Base-by-base conservation (phyloP, 2,113 vertebrate species). In the Gavialis gangeticus region DNA sequence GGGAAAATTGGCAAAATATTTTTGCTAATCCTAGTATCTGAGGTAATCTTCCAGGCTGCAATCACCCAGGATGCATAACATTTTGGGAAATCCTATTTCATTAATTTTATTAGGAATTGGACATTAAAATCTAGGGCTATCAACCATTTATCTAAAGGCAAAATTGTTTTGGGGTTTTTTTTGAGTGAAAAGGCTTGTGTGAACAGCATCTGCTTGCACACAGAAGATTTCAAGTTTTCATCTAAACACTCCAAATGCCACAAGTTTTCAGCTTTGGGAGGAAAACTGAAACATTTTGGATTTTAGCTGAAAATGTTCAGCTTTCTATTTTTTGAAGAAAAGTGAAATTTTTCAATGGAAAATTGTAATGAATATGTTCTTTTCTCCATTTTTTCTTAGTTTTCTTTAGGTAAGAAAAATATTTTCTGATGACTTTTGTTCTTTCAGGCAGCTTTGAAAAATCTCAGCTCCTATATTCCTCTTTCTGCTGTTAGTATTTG, bases 371-470 rank as follows among this genome's bases (percentile, higher is more conserved):
- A 9, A 46, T 46, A 46, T 46, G 8, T 46, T 46, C 34, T 86
- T 46, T 25, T 80, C 6, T 13, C 21, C 7, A 0, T 56, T 79
- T 75, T 75, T 89, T 11, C 71, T 91, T 59, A 3, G 57, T 81
- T 91, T 87, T 82, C 60, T 91, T 66, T 1, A 1, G 75, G 63
- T 34, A 59, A 60, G 46, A 88, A 79, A 85, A 80, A 10, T 2
- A 0, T 85, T 85, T 69, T 95, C 90, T 96, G 88, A 87, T 83
- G 90, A 69, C 46, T 9, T 46, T 9, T 94, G 86, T 24, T 88
- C 90, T 92, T 94, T 89, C 91, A 92, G 37, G 82, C 84, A 59
- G 55, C 60, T 54, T 84, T 94, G 75, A 83, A 93, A 54, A 46
- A 55, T 24, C 77, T 94, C 88, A 81, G 63, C 76, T 88, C 37